A percentile compares a stretch with the other conserved stretches of the same genome.
Evolutionary conservation across 1,140 invertebrate species (phyloP).

Genomic region (Laupala kohalensis): DNA sequence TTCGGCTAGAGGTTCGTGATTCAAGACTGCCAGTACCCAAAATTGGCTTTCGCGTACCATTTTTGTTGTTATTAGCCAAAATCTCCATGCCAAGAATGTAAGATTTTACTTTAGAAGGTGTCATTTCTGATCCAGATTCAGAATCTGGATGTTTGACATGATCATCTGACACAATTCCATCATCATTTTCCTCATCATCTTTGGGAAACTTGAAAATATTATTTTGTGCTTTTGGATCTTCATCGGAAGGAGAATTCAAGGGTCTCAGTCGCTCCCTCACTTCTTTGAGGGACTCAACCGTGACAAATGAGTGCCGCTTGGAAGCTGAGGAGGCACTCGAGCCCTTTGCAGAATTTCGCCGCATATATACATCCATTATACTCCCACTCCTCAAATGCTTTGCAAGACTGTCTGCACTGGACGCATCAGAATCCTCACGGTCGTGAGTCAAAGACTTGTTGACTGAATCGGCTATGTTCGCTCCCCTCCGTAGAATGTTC

Average conservation of each 20-base stretch:
- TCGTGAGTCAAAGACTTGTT: background rate
- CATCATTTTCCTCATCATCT: conserved; percentile 25
- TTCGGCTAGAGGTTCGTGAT: conserved; percentile 30
- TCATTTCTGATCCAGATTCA: conserved; percentile 12
- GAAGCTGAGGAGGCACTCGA: background rate
- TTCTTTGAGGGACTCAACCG: conserved; percentile 41
- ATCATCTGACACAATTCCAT: conserved; percentile 30
- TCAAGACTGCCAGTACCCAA: conserved; percentile 41
- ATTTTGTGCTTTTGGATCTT: background rate
- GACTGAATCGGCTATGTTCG: background rate
- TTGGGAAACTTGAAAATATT: conserved; percentile 3
- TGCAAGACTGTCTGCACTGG: background rate
- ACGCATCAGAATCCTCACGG: background rate
- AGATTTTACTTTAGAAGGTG: conserved; percentile 24
- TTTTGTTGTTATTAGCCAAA: conserved; percentile 21
- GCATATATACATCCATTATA: background rate
- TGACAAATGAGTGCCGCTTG: conserved; percentile 32
- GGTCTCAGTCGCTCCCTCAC: conserved; percentile 36
- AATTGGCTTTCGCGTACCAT: conserved; percentile 18
- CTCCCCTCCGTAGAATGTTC: background rate
- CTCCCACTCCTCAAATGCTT: background rate
- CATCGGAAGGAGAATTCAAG: conserved; percentile 3
- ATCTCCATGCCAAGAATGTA: conserved; percentile 31
- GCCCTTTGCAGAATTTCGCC: background rate
- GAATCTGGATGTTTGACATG: conserved; percentile 10